Conservation (phyloP, 2,797 vertebrate species). For the Taeniopygia guttata region DNA sequence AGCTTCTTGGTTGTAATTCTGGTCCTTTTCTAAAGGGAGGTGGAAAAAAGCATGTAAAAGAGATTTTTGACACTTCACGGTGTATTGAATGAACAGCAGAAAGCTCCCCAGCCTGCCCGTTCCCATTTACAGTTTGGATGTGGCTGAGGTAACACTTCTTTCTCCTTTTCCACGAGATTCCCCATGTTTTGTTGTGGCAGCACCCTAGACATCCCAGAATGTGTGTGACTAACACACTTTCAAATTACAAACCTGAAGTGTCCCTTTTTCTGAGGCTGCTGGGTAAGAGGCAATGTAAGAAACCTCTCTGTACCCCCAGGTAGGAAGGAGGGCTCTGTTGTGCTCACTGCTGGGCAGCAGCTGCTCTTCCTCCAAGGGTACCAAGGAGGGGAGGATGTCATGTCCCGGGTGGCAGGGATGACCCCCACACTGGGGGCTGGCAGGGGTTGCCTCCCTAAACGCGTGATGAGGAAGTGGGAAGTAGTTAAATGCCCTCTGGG, state of each 20-base stretch:
- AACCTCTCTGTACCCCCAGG: neutral
- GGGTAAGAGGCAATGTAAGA: neutral
- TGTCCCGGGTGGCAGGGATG: neutral
- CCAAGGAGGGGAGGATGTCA: neutral
- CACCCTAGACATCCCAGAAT: neutral
- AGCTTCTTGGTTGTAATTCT: conserved; percentile 51
- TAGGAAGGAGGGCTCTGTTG: neutral
- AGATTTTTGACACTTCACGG: conserved; percentile 35
- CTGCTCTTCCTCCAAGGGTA: neutral
- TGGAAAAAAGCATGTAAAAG: conserved; percentile 45
- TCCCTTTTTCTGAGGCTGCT: neutral
- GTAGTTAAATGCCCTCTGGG: neutral
- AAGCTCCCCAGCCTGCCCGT: neutral
- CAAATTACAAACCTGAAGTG: neutral
- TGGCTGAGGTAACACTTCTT: neutral
- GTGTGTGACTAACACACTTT: accelerated
- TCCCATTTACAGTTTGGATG: neutral
- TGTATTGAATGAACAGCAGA: conserved; percentile 18
- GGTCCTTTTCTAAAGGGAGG: conserved; percentile 26
- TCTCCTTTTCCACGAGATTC: neutral
- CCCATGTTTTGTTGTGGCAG: neutral
- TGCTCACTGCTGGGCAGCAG: neutral
- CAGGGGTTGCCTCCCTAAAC: neutral
- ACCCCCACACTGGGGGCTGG: neutral
- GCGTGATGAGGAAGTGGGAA: neutral